Evolutionary conservation across 2,888 invertebrate species (phyloP).

Genomic region (Opisthograptis luteolata): DNA sequence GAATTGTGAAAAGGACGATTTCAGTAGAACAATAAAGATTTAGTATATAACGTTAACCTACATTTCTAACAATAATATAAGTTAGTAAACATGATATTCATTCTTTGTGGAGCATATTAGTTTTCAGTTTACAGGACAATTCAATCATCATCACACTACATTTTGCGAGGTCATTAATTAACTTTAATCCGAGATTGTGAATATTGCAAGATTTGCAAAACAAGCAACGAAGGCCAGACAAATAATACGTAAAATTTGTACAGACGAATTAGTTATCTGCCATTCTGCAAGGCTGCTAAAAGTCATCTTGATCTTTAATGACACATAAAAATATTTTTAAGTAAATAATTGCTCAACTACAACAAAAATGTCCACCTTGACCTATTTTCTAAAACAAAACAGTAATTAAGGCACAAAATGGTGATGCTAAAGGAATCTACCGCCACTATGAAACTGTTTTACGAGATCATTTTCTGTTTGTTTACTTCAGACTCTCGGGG

Average conservation of each 20-base stretch:
- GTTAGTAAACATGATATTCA: no score
- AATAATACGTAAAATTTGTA: background rate
- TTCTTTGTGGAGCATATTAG: no score
- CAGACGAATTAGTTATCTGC: constrained; percentile 8
- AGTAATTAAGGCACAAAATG: constrained; percentile 18
- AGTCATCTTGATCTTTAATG: constrained; percentile 17
- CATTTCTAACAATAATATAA: no score
- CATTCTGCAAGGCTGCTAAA: constrained; percentile 11
- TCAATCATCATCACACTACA: no score
- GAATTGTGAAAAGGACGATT: no score
- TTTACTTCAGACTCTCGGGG: constrained; percentile 28
- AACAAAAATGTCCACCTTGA: constrained; percentile 36
- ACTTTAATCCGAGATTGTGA: background rate
- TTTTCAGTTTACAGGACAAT: no score
- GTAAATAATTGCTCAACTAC: constrained; percentile 22
- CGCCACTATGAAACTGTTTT: constrained; percentile 13
- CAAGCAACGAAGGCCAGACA: constrained; percentile 1
- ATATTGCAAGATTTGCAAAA: background rate
- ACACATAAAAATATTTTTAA: constrained; percentile 19
- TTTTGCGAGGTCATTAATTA: no score
- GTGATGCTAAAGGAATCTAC: constrained; percentile 25
- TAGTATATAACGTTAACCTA: no score
- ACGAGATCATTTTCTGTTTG: constrained; percentile 32
- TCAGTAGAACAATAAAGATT: no score
- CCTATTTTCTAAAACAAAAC: constrained; percentile 35